Percentiles rank a stretch among this genome's conserved stretches.
Conservation (phyloP, 2,797 vertebrate genomes). For the Novumbra hubbsi region DNA sequence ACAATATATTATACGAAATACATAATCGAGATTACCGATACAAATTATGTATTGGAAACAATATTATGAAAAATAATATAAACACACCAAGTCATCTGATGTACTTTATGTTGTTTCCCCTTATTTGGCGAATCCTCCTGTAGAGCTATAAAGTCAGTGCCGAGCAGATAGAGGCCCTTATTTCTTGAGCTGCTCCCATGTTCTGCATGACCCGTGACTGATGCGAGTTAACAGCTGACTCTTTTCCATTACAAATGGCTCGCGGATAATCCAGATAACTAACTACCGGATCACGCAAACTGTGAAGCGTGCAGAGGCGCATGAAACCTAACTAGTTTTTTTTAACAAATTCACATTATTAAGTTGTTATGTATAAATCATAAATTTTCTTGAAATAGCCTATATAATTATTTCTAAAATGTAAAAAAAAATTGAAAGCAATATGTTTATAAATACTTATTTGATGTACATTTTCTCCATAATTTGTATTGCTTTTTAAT, state of each 20-base stretch:
- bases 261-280: constrained; percentile 71
- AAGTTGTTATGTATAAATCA: background rate
- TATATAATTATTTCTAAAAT: background rate
- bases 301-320: constrained; percentile 33
- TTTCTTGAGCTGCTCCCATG: constrained; percentile 57
- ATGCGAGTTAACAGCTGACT: constrained; percentile 75
- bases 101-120: background rate
- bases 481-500: background rate
- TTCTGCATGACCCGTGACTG: constrained; percentile 74
- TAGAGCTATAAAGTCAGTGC: background rate
- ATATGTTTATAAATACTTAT: background rate
- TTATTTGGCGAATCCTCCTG: background rate
- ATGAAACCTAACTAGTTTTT: background rate
- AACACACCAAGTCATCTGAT: background rate
- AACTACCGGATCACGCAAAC: constrained; percentile 73
- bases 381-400: background rate
- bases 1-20: background rate
- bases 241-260: constrained; percentile 74
- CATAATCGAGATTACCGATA: background rate
- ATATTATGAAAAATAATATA: background rate
- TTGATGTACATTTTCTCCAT: background rate
- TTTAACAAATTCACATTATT: background rate
- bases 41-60: background rate
- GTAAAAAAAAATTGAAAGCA: background rate
- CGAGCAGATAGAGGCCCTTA: constrained; percentile 32